These are phyloP conservation scores for Ptilorrhoa leucosticta DNA, from an alignment of 2,113 vertebrate species.

Conservation along the genomic window DNA sequence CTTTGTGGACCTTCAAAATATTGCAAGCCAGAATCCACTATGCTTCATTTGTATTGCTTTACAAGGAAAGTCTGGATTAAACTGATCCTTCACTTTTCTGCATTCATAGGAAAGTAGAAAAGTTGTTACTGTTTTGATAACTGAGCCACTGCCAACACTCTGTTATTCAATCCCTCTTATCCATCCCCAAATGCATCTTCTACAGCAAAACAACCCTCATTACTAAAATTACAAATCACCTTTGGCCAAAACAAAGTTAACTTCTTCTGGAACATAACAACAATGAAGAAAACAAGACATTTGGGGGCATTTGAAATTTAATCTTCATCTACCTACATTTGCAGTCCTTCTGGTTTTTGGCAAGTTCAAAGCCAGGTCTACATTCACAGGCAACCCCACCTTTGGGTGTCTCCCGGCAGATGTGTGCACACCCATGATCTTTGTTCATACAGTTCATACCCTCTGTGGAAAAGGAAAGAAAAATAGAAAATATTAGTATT, in stretches of 20 bases:
- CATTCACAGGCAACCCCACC: slow-evolving; percentile 97
- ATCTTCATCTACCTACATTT: slow-evolving; percentile 89
- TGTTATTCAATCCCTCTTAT: background rate
- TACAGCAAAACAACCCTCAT: background rate
- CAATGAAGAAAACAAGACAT: slow-evolving; percentile 37
- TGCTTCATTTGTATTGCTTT: background rate
- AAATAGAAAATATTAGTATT: slow-evolving; percentile 16
- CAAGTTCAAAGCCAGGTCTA: slow-evolving; percentile 95
- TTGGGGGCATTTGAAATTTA: slow-evolving; percentile 27
- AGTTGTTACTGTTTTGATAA: background rate
- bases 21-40: background rate
- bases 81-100: background rate
- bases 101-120: background rate
- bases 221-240: background rate
- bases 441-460: slow-evolving; percentile 99
- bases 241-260: background rate
- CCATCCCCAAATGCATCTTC: background rate
- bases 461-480: slow-evolving; percentile 73
- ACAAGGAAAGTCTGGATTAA: background rate
- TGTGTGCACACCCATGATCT: slow-evolving; percentile 96
- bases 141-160: background rate
- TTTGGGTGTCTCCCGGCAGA: slow-evolving; percentile 97
- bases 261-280: background rate
- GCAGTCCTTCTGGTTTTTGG: slow-evolving; percentile 96
- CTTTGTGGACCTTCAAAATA: background rate